Evolutionary conservation across 2,797 vertebrate species (phyloP).

Genomic region (Notoglanidium macrostoma): DNA sequence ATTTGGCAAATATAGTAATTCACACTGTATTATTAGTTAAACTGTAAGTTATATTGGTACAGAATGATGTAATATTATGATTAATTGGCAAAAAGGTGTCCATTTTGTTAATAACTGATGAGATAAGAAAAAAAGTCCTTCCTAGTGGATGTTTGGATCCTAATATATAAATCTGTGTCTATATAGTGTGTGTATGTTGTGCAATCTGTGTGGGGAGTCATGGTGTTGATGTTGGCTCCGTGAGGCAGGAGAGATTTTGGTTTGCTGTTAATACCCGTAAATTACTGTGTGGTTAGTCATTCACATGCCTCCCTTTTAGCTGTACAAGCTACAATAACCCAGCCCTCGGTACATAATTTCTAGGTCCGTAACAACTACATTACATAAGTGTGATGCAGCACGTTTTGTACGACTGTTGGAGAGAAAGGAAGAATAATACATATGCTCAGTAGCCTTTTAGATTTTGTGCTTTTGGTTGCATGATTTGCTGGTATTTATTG

Average conservation of each 20-base stretch:
- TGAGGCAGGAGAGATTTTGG: background rate
- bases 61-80: background rate
- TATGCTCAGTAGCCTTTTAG: background rate
- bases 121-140: background rate
- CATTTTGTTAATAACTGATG: background rate
- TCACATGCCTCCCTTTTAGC: slow-evolving; percentile 1
- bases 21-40: background rate
- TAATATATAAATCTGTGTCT: background rate
- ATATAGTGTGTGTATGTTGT: background rate
- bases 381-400: slow-evolving; percentile 1
- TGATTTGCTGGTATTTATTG: background rate
- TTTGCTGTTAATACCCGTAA: background rate
- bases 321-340: background rate
- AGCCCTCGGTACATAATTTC: background rate
- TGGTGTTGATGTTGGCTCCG: background rate
- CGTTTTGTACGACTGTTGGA: background rate
- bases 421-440: background rate
- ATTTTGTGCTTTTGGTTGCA: background rate
- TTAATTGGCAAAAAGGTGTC: background rate
- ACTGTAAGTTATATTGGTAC: background rate
- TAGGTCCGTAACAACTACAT: background rate
- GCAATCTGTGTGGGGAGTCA: background rate
- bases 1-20: background rate
- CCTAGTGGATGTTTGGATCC: background rate
- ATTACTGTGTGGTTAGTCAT: background rate